Conservation (phyloP, 2,888 invertebrate species). For the Schizaphis graminum region DNA sequence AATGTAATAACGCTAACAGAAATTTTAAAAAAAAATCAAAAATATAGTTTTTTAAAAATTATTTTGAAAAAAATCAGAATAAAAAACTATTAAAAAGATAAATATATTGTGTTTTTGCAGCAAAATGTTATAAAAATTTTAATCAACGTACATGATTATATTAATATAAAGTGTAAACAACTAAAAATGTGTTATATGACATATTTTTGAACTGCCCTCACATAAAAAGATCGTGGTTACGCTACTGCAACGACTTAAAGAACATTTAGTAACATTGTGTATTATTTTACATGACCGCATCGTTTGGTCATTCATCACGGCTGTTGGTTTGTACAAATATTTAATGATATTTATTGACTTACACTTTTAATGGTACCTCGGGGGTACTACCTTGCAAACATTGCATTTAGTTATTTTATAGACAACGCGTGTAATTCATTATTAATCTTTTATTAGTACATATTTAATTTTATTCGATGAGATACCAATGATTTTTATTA, state of each 20-base stretch:
- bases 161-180: background rate
- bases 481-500: too few species aligned
- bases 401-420: background rate
- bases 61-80: background rate
- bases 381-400: too few species aligned
- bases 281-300: background rate
- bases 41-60: too few species aligned
- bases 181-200: background rate
- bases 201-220: too few species aligned
- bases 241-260: background rate
- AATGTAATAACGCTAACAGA: background rate
- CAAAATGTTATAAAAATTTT: background rate
- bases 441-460: too few species aligned
- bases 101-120: background rate
- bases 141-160: background rate
- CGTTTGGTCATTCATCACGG: background rate
- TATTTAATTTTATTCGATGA: too few species aligned
- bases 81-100: background rate
- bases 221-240: too few species aligned
- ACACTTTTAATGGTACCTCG: background rate
- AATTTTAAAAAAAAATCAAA: background rate
- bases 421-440: background rate
- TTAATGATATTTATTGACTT: background rate
- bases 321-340: background rate
- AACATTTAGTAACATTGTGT: background rate